Evolutionary conservation across 2,113 vertebrate species (phyloP).

Genomic region (Phyllopteryx taeniolatus): DNA sequence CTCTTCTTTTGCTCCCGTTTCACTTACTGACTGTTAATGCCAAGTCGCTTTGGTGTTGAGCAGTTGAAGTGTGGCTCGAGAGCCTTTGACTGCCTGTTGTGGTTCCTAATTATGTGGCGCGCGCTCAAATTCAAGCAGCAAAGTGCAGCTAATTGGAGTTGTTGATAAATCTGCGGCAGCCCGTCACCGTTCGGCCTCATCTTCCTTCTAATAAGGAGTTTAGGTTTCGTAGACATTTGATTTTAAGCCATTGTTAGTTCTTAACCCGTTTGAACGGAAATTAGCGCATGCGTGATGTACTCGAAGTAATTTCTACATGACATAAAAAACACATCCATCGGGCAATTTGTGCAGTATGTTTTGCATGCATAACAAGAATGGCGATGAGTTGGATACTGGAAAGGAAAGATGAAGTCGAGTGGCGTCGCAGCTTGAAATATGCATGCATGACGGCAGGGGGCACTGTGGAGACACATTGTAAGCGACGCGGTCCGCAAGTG

Average conservation of each 20-base stretch:
- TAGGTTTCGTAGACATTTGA: neutral
- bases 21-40: too few species aligned
- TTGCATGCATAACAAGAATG: neutral
- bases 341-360: neutral
- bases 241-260: neutral
- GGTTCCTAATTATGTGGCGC: neutral
- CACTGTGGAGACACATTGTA: constrained; percentile 31
- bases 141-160: neutral
- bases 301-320: neutral
- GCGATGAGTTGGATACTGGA: neutral
- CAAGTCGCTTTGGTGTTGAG: neutral
- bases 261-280: neutral
- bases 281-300: too few species aligned
- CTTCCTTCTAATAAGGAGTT: neutral
- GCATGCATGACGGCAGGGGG: constrained; percentile 35
- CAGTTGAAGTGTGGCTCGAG: neutral
- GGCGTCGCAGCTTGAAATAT: neutral
- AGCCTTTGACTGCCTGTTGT: neutral
- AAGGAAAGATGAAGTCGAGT: too few species aligned
- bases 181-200: neutral
- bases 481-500: constrained; percentile 2
- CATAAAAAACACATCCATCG: neutral
- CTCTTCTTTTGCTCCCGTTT: neutral
- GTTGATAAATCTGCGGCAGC: neutral
- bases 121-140: neutral